Evolutionary conservation across 1,140 invertebrate species (phyloP).

Genomic region (Rhopalosiphum padi): DNA sequence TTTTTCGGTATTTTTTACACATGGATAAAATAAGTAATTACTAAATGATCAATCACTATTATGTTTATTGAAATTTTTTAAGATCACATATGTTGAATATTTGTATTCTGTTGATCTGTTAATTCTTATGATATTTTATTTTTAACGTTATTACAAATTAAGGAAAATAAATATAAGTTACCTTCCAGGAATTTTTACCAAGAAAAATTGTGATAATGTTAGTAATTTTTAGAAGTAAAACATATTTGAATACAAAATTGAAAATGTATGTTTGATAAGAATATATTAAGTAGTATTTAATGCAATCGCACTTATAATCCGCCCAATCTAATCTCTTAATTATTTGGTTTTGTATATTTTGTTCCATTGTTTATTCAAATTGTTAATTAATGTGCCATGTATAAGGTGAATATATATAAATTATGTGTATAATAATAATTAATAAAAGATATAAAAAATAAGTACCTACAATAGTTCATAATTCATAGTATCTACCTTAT

Average conservation of each 20-base stretch:
- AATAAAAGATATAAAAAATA: background rate
- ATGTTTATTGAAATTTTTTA: slow-evolving; percentile 6
- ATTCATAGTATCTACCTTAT: background rate
- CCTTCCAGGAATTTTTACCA: slow-evolving; percentile 53
- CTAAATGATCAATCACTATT: background rate
- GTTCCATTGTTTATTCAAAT: background rate
- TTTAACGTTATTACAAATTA: slow-evolving; percentile 42
- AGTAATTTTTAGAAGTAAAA: slow-evolving; percentile 24
- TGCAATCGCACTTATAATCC: slow-evolving; percentile 1
- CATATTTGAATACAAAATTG: slow-evolving; percentile 33
- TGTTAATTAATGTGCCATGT: background rate
- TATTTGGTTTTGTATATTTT: slow-evolving; percentile 29
- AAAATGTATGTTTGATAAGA: slow-evolving; percentile 37
- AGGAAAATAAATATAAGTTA: slow-evolving; percentile 48
- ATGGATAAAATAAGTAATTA: background rate
- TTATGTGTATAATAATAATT: background rate
- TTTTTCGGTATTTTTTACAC: background rate
- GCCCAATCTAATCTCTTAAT: slow-evolving; percentile 32
- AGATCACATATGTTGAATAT: background rate
- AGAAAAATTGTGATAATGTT: slow-evolving; percentile 56
- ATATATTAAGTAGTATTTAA: slow-evolving; percentile 6
- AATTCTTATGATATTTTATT: slow-evolving; percentile 51
- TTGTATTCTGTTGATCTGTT: slow-evolving; percentile 25
- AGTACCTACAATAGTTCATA: background rate
- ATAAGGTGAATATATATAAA: background rate